phyloP scores from a whole-genome alignment of 2,888 invertebrate species.

The Gastracanthus pulcherrimus region DNA sequence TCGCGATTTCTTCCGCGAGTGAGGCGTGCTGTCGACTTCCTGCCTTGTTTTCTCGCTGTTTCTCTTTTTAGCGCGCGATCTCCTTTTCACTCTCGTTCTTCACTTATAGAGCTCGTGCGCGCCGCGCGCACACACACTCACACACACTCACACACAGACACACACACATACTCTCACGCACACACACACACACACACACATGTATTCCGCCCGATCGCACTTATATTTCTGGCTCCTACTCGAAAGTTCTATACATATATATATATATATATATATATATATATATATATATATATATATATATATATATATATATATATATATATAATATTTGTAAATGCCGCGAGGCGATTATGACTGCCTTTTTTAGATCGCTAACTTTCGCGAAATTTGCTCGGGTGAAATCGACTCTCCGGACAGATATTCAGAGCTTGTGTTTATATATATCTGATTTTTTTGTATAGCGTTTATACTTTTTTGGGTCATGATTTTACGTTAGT shows the following conservation, averaged over 20 bases:
- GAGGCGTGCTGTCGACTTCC: background rate
- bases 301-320: too few species aligned
- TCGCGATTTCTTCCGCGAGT: constrained; percentile 29
- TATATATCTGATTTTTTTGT: too few species aligned
- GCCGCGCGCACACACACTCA: background rate
- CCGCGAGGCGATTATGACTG: background rate
- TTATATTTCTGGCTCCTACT: background rate
- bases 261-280: too few species aligned
- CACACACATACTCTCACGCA: background rate
- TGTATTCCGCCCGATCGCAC: background rate
- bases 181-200: background rate
- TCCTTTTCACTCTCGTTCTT: constrained; percentile 46
- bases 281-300: too few species aligned
- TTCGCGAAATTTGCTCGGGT: background rate
- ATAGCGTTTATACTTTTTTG: too few species aligned
- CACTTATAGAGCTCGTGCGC: too few species aligned
- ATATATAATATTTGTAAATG: too few species aligned
- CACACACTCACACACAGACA: background rate
- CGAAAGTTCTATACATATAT: too few species aligned
- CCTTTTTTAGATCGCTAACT: too few species aligned
- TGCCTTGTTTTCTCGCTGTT: constrained; percentile 4
- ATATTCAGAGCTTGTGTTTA: too few species aligned
- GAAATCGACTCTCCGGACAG: background rate
- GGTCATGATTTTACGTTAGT: too few species aligned
- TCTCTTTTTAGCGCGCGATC: constrained; percentile 15